Base-by-base conservation (phyloP, 2,113 vertebrate species). In the Myotis lucifugus region DNA sequence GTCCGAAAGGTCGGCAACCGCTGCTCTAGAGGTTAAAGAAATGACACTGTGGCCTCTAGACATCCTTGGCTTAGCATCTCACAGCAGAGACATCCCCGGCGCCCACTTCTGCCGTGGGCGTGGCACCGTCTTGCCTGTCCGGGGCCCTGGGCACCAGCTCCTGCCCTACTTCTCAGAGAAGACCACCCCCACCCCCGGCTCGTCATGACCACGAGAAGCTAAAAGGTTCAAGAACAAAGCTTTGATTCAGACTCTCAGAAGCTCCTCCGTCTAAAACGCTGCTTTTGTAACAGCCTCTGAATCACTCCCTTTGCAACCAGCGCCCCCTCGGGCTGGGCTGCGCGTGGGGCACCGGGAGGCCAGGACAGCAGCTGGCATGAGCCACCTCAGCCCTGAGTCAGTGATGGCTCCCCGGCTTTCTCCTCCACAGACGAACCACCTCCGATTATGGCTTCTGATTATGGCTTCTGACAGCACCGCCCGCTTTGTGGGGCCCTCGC, bases 311-410 rank as follows among this genome's bases (percentile, higher is more conserved):
- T 94, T 66, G 54, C 73, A 48, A 27, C 56, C 64, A 34, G 69
- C 83, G 52, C 82, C 61, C 50, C 5, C 67, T 34, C 85, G 9
- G 46, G 59, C 86, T 54, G 7, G 46, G 59, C 86, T 50, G 42
- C 3, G 5, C 74, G 76, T 32, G 48, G 66, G 48, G 73, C 59
- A 9, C 81, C 82, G n/a, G 40, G 85, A 32, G 73, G 69, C 64
- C 64, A n/a, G 29, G 6, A 12, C 50, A n/a, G 52, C 77, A 34
- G 50, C 50, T 21, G 32, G 52, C 34, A 15, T 3, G 61, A 90
- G 74, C 42, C 50, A 34, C 70, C 18, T 25, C 46, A 34, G 81
- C 37, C 93, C 89, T 97, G 93, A 95, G 91, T 97, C 97, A 97
- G 84, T 4, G 42, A 25, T 76, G 56, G n/a, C 52, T 56, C 42